Base-by-base conservation (phyloP, 2,888 invertebrate species). In the Pandemis heparana region DNA sequence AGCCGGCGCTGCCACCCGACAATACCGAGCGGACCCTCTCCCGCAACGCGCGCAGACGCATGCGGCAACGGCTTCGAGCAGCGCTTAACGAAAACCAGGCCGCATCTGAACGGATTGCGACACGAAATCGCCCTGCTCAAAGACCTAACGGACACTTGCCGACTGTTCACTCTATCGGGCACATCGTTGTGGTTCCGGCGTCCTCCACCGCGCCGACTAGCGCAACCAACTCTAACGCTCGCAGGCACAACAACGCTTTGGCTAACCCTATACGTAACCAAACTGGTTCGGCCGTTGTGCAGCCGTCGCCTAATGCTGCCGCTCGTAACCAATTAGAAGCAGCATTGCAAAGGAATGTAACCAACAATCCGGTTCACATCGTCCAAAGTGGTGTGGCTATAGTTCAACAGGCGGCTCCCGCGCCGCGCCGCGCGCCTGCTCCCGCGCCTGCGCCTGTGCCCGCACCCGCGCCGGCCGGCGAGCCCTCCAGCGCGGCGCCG, bases 41-140 rank as follows among this genome's bases (percentile, higher is more conserved):
- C 0, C 89, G 92, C 43, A 89, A 81, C 74, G 92, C 92, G 0
- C 91, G 92, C 56, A 82, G 91, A 68, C 91, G 93, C 16, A 85
- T 92, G 85, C 85, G 92, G 0, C 86, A 87, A 74, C 85, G 92
- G 12, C 74, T 92, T 76, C 82, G 92, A 14, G 85, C 86, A 8
- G 89, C 87, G 2, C 81, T 93, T 48, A 83, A 88, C 62, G 87
- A 80, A 3, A 67, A 81, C 0, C 84, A 81, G 62, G 75, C 79
- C n/a, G 78, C 79, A 6, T 72, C 75, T 7, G 80, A 79, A 6
- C 77, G 78, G 56, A 48, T 56, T 18, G 68, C 75, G 16, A 76
- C 75, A 14, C 76, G 72, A 46, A 67, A 70, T 12, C 59, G 65
- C 14, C 63, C 68, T 5, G 41, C 77, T 10, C 83, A 75, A 32